phyloP scores from a whole-genome alignment of 2,113 vertebrate genomes.

The Vidua chalybeata region DNA sequence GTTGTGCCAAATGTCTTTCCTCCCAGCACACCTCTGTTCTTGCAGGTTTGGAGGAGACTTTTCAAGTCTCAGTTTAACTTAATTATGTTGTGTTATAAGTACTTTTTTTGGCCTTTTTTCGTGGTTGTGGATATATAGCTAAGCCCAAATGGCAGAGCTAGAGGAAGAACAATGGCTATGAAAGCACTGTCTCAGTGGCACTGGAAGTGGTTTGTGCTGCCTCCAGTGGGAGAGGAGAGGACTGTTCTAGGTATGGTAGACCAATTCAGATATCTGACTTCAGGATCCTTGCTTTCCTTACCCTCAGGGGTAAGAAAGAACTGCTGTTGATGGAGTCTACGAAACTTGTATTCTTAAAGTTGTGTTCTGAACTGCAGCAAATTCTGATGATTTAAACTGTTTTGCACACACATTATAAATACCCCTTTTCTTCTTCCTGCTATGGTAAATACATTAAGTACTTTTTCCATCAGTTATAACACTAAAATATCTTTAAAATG shows the following conservation, averaged over 20 bases:
- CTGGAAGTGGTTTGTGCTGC: neutral
- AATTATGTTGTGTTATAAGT: neutral
- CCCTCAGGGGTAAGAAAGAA: neutral
- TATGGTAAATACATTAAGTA: neutral
- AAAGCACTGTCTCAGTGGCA: neutral
- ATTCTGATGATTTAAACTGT: neutral
- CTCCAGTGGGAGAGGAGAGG: neutral
- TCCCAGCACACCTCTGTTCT: neutral
- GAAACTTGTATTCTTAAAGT: neutral
- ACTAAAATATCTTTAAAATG: neutral
- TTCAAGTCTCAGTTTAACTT: neutral
- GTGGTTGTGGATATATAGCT: neutral
- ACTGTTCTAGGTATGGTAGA: neutral
- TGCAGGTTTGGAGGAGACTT: neutral
- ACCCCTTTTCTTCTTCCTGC: neutral
- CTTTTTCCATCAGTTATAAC: neutral
- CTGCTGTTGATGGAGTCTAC: neutral
- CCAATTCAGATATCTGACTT: neutral
- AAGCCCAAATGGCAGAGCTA: neutral
- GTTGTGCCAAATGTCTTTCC: neutral
- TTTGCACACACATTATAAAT: neutral
- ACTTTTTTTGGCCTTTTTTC: neutral
- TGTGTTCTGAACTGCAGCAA: neutral
- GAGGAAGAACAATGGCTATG: neutral
- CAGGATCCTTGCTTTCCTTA: neutral